phyloP scores from a whole-genome alignment of 2,888 invertebrate genomes.

The Linnaemya vulpina region DNA sequence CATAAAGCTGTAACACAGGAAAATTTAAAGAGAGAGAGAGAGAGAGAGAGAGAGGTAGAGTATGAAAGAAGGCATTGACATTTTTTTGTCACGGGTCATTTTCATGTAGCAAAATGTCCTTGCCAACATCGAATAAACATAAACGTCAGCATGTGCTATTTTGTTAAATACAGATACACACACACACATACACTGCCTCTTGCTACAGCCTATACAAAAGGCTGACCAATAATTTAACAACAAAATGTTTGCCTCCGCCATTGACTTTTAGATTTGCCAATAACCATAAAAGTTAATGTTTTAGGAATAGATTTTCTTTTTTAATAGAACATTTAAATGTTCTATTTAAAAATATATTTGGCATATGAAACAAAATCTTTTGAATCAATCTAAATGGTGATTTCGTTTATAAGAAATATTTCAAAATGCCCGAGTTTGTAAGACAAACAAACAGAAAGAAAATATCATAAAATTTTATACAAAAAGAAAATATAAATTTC shows the following conservation, averaged over 20 bases:
- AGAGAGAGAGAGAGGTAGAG: not conserved
- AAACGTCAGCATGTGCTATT: slow-evolving; percentile 20
- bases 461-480: not conserved
- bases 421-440: not conserved
- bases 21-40: too few relatives aligned
- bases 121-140: slow-evolving; percentile 14
- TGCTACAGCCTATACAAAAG: not conserved
- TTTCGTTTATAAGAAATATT: not conserved
- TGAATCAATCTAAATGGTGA: slow-evolving; percentile 6
- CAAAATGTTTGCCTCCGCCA: not conserved
- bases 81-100: slow-evolving; percentile 39
- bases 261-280: not conserved
- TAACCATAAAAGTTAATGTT: not conserved
- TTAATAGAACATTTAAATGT: not conserved
- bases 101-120: slow-evolving; percentile 16
- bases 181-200: too few relatives aligned
- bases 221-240: not conserved
- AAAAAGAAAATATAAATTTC: not conserved
- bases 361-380: slow-evolving; percentile 1
- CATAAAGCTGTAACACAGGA: too few relatives aligned
- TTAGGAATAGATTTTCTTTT: not conserved
- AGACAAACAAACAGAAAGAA: not conserved
- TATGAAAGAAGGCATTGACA: slow-evolving; percentile 3
- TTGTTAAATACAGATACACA: not conserved
- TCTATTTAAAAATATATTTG: not conserved